A percentile compares a stretch with the other conserved stretches of the same genome.
phyloP scores from a whole-genome alignment of 2,113 vertebrate genomes.

The Poecile atricapillus region DNA sequence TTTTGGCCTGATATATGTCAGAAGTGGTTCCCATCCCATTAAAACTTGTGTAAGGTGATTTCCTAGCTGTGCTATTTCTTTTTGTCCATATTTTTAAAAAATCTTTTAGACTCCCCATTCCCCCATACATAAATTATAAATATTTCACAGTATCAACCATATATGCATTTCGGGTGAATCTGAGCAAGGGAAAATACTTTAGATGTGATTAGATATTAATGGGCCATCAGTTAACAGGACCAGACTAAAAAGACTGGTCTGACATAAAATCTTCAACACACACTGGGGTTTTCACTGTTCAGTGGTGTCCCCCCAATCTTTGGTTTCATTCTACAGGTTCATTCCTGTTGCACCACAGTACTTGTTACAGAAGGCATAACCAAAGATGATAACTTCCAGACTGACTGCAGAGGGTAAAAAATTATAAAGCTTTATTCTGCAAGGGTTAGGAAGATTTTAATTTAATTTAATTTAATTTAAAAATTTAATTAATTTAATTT shows the following conservation, averaged over 20 bases:
- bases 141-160: neutral
- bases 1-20: neutral
- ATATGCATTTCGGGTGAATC: neutral
- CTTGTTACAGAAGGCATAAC: neutral
- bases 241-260: neutral
- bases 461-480: too few relatives aligned
- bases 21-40: neutral
- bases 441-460: neutral
- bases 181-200: neutral
- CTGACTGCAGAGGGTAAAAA: neutral
- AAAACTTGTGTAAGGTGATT: neutral
- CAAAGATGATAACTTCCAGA: neutral
- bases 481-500: too few relatives aligned
- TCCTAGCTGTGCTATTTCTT: neutral
- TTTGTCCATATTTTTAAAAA: neutral
- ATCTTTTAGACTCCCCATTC: fast-evolving
- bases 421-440: neutral
- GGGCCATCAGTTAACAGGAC: neutral
- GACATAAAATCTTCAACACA: neutral
- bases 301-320: fast-evolving
- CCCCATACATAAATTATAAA: neutral
- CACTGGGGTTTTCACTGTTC: neutral
- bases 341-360: neutral
- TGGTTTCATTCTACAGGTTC: neutral
- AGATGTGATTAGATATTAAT: neutral